A percentile compares a stretch with the other conserved stretches of the same genome.
Conservation (phyloP, 1,140 invertebrate genomes). For the Antheraea pernyi region DNA sequence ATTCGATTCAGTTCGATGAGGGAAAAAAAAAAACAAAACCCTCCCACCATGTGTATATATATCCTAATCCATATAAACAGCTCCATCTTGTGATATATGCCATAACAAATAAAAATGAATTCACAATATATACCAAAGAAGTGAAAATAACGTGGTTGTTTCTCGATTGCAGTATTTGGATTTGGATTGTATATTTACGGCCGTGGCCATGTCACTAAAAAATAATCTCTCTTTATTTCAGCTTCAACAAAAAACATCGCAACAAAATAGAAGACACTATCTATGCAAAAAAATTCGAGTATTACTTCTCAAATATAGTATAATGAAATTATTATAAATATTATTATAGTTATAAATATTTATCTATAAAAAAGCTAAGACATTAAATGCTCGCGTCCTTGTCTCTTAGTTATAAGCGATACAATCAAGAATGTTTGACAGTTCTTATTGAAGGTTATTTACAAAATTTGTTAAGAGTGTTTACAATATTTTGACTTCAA, state of each 20-base stretch:
- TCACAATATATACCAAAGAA: no score
- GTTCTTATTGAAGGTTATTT: neutral
- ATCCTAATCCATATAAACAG: no score
- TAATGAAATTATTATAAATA: neutral
- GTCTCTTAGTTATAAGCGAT: neutral
- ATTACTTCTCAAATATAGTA: conserved; percentile 34
- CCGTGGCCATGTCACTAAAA: no score
- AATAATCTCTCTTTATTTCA: conserved; percentile 18
- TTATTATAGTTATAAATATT: neutral
- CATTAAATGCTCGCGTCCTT: neutral
- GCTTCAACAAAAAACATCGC: conserved; percentile 20
- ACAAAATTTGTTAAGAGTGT: neutral
- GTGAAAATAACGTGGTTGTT: no score
- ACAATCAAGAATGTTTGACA: neutral
- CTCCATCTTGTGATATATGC: no score
- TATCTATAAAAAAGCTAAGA: neutral
- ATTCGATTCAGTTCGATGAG: no score
- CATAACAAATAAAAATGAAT: no score
- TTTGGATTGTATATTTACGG: no score
- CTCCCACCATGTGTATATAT: no score
- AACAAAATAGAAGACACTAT: conserved; percentile 23
- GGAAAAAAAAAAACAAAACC: no score
- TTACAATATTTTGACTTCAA: neutral
- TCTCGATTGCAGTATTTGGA: no score
- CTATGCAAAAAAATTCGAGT: conserved; percentile 20